phyloP scores from a whole-genome alignment of 2,113 vertebrate species.

The Isurus oxyrinchus region DNA sequence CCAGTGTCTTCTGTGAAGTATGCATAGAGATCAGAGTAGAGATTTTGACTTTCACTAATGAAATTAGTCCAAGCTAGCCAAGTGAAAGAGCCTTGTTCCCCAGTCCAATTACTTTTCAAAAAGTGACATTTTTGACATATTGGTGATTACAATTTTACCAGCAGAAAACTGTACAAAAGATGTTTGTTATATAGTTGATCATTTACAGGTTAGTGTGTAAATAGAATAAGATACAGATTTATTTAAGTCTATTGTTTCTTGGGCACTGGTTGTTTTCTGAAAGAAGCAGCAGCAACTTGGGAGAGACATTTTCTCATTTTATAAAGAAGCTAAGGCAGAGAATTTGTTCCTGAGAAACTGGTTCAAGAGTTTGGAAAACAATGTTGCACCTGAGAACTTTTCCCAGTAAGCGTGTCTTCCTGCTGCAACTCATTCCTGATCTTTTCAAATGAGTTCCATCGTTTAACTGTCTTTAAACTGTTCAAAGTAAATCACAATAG shows the following conservation, averaged over 20 bases:
- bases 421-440: background rate
- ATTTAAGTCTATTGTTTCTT: background rate
- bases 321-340: background rate
- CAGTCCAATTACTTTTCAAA: background rate
- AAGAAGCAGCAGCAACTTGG: background rate
- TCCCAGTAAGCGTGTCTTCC: background rate
- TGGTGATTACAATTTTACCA: too few species aligned
- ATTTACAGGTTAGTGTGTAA: background rate
- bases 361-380: background rate
- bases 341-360: constrained; percentile 4
- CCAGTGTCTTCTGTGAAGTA: background rate
- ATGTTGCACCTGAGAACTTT: background rate
- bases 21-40: background rate
- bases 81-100: background rate
- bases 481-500: background rate
- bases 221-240: background rate
- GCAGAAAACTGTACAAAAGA: background rate
- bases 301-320: background rate
- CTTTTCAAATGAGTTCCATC: background rate
- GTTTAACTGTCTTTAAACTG: background rate
- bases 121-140: background rate
- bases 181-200: background rate
- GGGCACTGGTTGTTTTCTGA: background rate
- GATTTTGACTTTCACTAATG: background rate
- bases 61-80: background rate